Percentiles rank a stretch among this genome's conserved stretches.
phyloP scores from a whole-genome alignment of 2,888 invertebrate species.

The Eudasyphora cyanicolor region DNA sequence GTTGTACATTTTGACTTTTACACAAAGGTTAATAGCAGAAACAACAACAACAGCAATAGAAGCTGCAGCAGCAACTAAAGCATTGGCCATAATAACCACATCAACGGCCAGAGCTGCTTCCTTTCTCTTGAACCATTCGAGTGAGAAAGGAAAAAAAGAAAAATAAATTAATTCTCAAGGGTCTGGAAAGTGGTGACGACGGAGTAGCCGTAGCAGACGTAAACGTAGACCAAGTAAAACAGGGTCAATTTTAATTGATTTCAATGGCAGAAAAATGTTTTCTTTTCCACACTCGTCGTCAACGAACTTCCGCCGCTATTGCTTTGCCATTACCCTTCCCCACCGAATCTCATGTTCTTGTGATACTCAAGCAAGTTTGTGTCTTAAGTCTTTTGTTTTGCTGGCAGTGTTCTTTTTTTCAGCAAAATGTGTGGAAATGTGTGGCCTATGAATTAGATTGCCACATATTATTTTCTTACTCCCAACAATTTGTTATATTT shows the following conservation, averaged over 20 bases:
- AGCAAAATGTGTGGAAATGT: background rate
- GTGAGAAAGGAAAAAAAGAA: constrained; percentile 29
- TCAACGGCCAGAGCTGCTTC: background rate
- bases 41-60: background rate
- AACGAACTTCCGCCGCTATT: too few species aligned
- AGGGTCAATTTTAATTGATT: constrained; percentile 18
- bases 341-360: background rate
- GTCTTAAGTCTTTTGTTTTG: constrained; percentile 13
- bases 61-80: background rate
- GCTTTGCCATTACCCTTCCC: too few species aligned
- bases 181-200: constrained; percentile 11
- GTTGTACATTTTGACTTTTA: constrained; percentile 35
- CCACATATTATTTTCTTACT: background rate
- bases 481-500: background rate
- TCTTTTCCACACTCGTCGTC: background rate
- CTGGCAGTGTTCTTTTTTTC: background rate
- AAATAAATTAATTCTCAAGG: constrained; percentile 63
- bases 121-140: background rate
- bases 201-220: too few species aligned
- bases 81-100: constrained; percentile 10
- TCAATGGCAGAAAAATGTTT: background rate
- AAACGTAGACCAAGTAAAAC: too few species aligned
- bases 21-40: constrained; percentile 26
- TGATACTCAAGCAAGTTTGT: background rate
- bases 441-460: background rate